These are phyloP conservation scores for Mus minutoides DNA, from an alignment of 2,797 vertebrate genomes.

Conservation along the genomic window DNA sequence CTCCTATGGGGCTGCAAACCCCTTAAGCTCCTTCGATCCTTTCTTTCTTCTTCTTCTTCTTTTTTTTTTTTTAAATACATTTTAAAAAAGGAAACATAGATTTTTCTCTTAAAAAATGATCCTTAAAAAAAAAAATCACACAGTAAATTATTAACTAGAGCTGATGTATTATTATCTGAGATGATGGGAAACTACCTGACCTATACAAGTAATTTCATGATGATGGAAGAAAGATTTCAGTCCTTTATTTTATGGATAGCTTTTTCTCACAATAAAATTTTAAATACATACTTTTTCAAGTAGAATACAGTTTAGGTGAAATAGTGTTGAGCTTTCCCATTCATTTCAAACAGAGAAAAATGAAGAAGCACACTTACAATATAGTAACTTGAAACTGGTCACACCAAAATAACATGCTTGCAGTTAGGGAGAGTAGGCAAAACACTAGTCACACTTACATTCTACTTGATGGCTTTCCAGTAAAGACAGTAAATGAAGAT, in stretches of 20 bases:
- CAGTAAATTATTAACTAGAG: not conserved
- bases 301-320: constrained; percentile 38
- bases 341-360: constrained; percentile 53
- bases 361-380: constrained; percentile 29
- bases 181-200: not conserved
- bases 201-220: constrained; percentile 36
- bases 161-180: constrained; percentile 38
- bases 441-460: not conserved
- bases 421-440: not conserved
- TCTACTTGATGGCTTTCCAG: constrained; percentile 23
- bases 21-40: too few relatives aligned
- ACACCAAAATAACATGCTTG: constrained; percentile 13
- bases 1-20: too few relatives aligned
- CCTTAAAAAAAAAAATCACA: constrained; percentile 54
- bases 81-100: constrained; percentile 44
- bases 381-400: not conserved
- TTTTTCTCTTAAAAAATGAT: constrained; percentile 54
- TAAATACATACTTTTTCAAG: constrained; percentile 52
- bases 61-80: too few relatives aligned
- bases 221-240: not conserved
- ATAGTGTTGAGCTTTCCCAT: constrained; percentile 22
- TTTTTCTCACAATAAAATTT: constrained; percentile 37
- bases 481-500: not conserved
- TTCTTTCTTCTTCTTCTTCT: too few relatives aligned
- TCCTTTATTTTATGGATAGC: constrained; percentile 9